phyloP scores from a whole-genome alignment of 2,888 invertebrate genomes.

The Mesopsocus fuscifrons region DNA sequence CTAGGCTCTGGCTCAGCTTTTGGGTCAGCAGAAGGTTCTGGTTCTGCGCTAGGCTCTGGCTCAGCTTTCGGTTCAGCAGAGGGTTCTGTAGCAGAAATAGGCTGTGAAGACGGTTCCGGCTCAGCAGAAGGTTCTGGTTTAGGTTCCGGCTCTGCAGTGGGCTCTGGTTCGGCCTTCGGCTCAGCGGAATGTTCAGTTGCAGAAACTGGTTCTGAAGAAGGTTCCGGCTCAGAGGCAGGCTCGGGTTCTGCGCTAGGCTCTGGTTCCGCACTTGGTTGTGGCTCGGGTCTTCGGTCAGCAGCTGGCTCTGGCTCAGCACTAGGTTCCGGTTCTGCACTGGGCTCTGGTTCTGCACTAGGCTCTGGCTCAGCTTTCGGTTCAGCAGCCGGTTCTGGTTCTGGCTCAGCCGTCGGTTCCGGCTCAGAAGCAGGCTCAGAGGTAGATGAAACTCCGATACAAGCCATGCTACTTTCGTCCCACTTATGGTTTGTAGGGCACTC shows the following conservation, averaged over 20 bases:
- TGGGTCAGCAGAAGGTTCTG: conserved; percentile 21
- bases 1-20: conserved; percentile 19
- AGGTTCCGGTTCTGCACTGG: conserved; percentile 17
- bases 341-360: conserved; percentile 17
- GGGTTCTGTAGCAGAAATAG: conserved; percentile 15
- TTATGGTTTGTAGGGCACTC: conserved; percentile 37
- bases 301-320: conserved; percentile 16
- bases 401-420: conserved; percentile 15
- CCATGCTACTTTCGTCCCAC: conserved; percentile 29
- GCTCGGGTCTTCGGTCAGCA: conserved; percentile 15
- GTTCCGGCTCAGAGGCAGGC: conserved; percentile 14
- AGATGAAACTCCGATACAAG: conserved; percentile 25
- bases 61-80: conserved; percentile 17
- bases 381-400: conserved; percentile 15
- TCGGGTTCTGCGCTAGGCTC: too few species aligned
- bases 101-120: conserved; percentile 17
- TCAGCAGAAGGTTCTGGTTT: conserved; percentile 18
- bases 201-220: conserved; percentile 18
- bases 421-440: conserved; percentile 19
- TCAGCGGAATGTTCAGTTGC: conserved; percentile 18
- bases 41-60: conserved; percentile 17
- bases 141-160: conserved; percentile 14
- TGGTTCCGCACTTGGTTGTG: conserved; percentile 18
- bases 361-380: conserved; percentile 16
- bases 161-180: conserved; percentile 15